Evolutionary conservation across 2,888 invertebrate species (phyloP).

Genomic region (Drosophila niveifrons): DNA sequence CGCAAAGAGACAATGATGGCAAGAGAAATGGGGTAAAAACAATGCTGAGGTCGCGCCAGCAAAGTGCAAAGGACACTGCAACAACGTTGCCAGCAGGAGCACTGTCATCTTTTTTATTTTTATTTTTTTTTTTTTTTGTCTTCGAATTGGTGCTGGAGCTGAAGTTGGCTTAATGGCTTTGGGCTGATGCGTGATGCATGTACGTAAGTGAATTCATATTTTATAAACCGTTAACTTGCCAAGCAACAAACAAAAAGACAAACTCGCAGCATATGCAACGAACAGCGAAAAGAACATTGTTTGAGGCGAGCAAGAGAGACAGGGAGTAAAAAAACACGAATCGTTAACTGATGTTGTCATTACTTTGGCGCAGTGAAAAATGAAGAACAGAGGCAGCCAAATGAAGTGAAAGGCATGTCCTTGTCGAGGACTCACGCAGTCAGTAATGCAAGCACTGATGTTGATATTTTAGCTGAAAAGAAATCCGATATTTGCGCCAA

Average conservation of each 20-base stretch:
- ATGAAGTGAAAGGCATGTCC: conserved; percentile 45
- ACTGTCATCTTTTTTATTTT: neutral
- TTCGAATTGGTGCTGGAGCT: conserved; percentile 22
- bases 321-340: conserved; percentile 30
- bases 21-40: conserved; percentile 9
- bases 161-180: conserved; percentile 78
- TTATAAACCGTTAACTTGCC: conserved; percentile 76
- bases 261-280: conserved; percentile 33
- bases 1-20: conserved; percentile 22
- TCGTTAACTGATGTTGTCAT: conserved; percentile 73
- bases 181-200: conserved; percentile 76
- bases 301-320: neutral
- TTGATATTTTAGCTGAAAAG: conserved; percentile 51
- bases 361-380: conserved; percentile 53
- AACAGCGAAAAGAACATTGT: conserved; percentile 17
- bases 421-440: conserved; percentile 40
- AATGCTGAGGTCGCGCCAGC: conserved; percentile 24
- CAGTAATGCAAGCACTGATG: conserved; percentile 48
- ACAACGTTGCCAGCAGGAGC: neutral
- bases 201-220: conserved; percentile 84
- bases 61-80: conserved; percentile 30
- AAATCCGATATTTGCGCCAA: conserved; percentile 78
- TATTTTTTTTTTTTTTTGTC: conserved; percentile 29
- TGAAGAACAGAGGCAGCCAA: conserved; percentile 23
- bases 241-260: conserved; percentile 43